Conservation (phyloP, 2,797 vertebrate species). For the Huso huso region DNA sequence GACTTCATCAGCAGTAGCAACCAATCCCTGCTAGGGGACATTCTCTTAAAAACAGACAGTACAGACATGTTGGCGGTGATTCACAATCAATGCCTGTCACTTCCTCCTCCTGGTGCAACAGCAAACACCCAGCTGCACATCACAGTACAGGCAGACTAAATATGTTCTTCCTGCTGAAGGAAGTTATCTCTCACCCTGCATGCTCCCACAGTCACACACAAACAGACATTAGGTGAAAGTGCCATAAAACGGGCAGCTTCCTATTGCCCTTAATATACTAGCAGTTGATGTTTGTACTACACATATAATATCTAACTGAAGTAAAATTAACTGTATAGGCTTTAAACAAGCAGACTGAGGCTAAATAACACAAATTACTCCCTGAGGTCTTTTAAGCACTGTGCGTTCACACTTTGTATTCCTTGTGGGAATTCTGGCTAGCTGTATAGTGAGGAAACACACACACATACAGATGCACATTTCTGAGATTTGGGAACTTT, state of each 20-base stretch:
- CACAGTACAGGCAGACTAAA: constrained; percentile 23
- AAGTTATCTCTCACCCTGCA: constrained; percentile 49
- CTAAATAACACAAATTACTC: no score
- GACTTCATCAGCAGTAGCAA: constrained; percentile 25
- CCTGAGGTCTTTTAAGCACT: no score
- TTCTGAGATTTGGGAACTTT: no score
- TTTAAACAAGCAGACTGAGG: no score
- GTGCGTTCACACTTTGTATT: no score
- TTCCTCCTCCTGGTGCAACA: constrained; percentile 17
- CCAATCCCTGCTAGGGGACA: constrained; percentile 32
- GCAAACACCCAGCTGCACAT: not conserved
- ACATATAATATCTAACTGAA: no score
- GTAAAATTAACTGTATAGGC: no score
- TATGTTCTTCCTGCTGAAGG: constrained; percentile 52
- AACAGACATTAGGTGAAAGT: constrained; percentile 24
- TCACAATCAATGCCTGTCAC: constrained; percentile 8
- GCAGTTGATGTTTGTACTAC: no score
- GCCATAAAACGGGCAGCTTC: constrained; percentile 3
- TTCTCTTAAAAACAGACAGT: constrained; percentile 25
- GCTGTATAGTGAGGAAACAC: no score
- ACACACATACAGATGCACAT: no score
- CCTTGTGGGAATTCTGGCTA: no score
- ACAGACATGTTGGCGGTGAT: constrained; percentile 24
- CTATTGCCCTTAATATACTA: no score
- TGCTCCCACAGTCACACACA: constrained; percentile 39